Base-by-base conservation (phyloP, 2,888 invertebrate species). In the Drosophila paranaensis region DNA sequence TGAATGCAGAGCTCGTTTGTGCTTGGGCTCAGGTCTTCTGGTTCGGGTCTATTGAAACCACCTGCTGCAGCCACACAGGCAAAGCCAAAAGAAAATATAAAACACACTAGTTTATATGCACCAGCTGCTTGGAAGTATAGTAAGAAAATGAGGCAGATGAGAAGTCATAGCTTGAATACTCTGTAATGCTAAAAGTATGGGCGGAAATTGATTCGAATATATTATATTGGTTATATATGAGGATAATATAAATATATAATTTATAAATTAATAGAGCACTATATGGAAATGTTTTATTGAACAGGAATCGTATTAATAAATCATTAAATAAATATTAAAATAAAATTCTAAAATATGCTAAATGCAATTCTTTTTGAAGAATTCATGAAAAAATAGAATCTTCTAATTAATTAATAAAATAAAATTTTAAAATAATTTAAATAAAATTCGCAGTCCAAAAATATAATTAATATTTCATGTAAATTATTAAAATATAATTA, bases 1-100 rank as follows among this genome's bases (percentile, higher is more conserved):
- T 72, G 75, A 77, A 70, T 71, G 82, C 72, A 69, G 66, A 77
- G 60, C 58, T 76, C 72, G 77, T 79, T 76, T 76, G 68, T 67
- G 39, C 10, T 27, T 11, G 25, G 27, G 27, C 27, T 53, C 27
- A 14, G 51, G 51, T n/a, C 48, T 20, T 35, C 25, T 2, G 42
- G 54, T 48, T 42, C 25, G 53, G 42, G 61, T 64, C 71, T 53
- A 84, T 84, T 68, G 62, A 89, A 84, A 83, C 83, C 83, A 84
- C 83, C 87, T 84, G 83, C 83, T 84, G 87, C 89, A 85, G 62
- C 69, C 77, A 66, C 69, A 62, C 54, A 60, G 53, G 9, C 42
- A 57, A 30, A 54, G 50, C 33, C 55, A 42, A 60, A 57, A 51
- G 64, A 70, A 53, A 65, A 51, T 66, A 72, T 71, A 71, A 81